A percentile compares a stretch with the other conserved stretches of the same genome.
phyloP scores from a whole-genome alignment of 1,140 invertebrate genomes.

The Cepaea nemoralis region DNA sequence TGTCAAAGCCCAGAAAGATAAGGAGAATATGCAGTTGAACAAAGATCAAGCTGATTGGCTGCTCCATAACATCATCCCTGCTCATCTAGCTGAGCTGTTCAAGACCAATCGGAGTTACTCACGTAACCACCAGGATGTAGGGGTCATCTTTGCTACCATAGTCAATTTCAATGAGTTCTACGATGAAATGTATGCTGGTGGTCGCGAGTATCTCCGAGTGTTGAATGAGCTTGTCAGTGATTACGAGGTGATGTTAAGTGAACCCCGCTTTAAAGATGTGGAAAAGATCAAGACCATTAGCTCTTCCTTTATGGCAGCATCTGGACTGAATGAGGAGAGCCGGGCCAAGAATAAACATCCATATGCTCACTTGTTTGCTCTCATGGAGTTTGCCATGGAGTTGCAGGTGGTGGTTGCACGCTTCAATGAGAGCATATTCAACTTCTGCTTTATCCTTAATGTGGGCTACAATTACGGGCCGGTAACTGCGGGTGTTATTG shows the following conservation, averaged over 20 bases:
- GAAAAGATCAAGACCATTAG: slow-evolving; percentile 99
- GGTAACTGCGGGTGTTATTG: slow-evolving; percentile 95
- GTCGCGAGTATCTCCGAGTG: slow-evolving; percentile 90
- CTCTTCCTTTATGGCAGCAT: slow-evolving; percentile 97
- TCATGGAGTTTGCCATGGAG: slow-evolving; percentile 89
- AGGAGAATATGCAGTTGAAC: slow-evolving; percentile 70
- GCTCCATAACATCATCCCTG: slow-evolving; percentile 94
- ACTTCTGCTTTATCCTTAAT: slow-evolving; percentile 90
- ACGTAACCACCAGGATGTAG: slow-evolving; percentile 92
- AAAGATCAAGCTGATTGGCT: slow-evolving; percentile 96
- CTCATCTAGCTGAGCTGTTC: slow-evolving; percentile 91
- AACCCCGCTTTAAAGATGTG: slow-evolving; percentile 86
- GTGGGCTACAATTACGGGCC: slow-evolving; percentile 82
- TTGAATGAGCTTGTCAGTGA: slow-evolving; percentile 94
- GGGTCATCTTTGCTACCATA: slow-evolving; percentile 94
- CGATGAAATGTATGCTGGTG: slow-evolving; percentile 89
- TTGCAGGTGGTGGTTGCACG: slow-evolving; percentile 85
- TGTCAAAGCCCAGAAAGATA: slow-evolving; percentile 78
- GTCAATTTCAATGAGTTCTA: slow-evolving; percentile 97
- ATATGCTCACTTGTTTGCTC: slow-evolving; percentile 84
- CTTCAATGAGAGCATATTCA: slow-evolving; percentile 90
- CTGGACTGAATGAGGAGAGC: slow-evolving; percentile 86
- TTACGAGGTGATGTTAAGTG: slow-evolving; percentile 91
- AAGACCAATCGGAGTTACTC: slow-evolving; percentile 95
- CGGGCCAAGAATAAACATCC: slow-evolving; percentile 75